Conservation (phyloP, 2,888 invertebrate species). For the Euplexia lucipara region DNA sequence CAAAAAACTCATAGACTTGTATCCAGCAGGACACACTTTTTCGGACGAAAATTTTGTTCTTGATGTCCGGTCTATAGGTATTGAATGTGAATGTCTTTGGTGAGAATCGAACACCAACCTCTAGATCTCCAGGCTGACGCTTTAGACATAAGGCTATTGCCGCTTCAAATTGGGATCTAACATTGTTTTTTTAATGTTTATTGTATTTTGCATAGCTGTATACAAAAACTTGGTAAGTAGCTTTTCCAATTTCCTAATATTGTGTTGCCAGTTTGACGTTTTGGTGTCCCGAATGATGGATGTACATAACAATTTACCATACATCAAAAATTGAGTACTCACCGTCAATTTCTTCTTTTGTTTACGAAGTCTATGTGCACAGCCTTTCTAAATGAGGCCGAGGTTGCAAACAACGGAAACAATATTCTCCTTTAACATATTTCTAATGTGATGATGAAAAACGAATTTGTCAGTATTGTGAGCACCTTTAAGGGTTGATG, state of each 20-base stretch:
- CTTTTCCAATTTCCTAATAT: conserved; percentile 48
- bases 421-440: conserved; percentile 15
- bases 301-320: conserved; percentile 22
- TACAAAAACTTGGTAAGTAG: conserved; percentile 40
- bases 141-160: no score
- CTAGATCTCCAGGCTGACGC: no score
- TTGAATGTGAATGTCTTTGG: no score
- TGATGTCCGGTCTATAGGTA: no score
- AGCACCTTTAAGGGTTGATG: not conserved
- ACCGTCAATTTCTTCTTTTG: conserved; percentile 33
- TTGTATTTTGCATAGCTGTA: not conserved
- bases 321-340: conserved; percentile 37
- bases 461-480: conserved; percentile 10
- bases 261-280: conserved; percentile 46
- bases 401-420: conserved; percentile 30
- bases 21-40: no score
- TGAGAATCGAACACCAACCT: no score
- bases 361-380: conserved; percentile 29
- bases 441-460: conserved; percentile 7
- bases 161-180: no score
- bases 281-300: conserved; percentile 51
- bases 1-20: no score
- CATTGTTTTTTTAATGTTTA: no score
- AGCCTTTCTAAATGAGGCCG: conserved; percentile 36
- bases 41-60: no score